Evolutionary conservation across 2,113 vertebrate species (phyloP), one percentile per base, ranked within the genome.

Genomic region (Proteles cristata): DNA sequence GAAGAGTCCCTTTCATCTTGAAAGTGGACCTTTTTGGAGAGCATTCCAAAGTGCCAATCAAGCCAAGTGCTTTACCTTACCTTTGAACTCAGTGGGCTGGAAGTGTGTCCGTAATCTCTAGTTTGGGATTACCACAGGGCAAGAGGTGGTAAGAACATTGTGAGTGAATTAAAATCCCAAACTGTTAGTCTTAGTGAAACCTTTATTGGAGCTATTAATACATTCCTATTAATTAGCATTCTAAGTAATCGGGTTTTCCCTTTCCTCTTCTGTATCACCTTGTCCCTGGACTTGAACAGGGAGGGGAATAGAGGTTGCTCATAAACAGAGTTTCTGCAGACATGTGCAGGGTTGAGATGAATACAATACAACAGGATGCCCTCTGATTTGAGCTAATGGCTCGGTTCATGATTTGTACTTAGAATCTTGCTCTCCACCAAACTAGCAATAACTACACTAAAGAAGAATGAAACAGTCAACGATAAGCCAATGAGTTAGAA

Each of bases 51-150:
- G 68, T 96, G 94, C 90, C 97, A 96, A 79, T 98, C 97, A 97
- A 95, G 90, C 76, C 88, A 95, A 98, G 96, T 55, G 58, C 80
- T 31, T 63, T 76, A 48, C 71, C 48, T 95, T 94, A 88, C 81
- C 97, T 98, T 98, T 98, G 98, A 98, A 98, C 97, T 98, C 95
- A 85, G 33, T 53, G 71, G 95, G 90, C 81, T 66, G 4, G 71
- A 93, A 90, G 90, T 88, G 63, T 96, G 58, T 35, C 68, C n/a
- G 3, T 93, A 73, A 76, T 86, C 95, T 88, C 81, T n/a, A 79
- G 39, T 81, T 85, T 68, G 50, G 61, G 90, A 93, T 95, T 90
- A 85, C 71, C 53, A 21, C 1, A 79, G 84, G 94, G 65, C 77
- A 95, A 96, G 68, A 79, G 94, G 66, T 77, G 6, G 63, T 88